Conservation (phyloP, 2,113 vertebrate species). For the Lophius piscatorius region DNA sequence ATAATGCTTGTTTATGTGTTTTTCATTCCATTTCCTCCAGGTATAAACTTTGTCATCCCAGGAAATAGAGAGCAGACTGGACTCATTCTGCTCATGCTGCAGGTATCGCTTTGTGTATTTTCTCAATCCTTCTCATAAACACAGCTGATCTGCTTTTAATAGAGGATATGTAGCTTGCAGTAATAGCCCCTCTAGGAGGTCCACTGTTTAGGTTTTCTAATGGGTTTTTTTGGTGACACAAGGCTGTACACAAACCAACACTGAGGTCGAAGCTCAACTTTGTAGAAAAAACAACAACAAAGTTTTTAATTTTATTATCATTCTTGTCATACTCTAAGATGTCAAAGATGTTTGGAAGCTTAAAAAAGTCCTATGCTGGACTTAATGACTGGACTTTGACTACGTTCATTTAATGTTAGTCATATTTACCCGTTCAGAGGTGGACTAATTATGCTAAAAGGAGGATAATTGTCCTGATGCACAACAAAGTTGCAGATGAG, state of each 20-base stretch:
- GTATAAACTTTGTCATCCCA: conserved; percentile 27
- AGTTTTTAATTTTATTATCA: too few species aligned
- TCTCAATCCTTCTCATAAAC: conserved; percentile 24
- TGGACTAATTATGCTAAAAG: too few species aligned
- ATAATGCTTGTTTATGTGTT: not conserved
- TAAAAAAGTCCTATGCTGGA: too few species aligned
- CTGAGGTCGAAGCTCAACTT: not conserved
- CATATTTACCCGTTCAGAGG: too few species aligned
- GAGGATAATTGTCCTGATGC: too few species aligned
- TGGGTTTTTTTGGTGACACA: not conserved
- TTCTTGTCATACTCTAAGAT: too few species aligned
- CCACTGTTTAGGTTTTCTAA: conserved; percentile 21
- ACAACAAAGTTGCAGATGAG: too few species aligned
- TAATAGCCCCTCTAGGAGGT: conserved; percentile 16
- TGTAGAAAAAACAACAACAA: not conserved
- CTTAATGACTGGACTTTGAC: too few species aligned
- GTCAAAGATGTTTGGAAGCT: too few species aligned
- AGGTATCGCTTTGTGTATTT: conserved; percentile 32
- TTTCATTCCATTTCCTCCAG: conserved; percentile 2
- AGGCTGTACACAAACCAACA: not conserved
- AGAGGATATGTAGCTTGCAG: not conserved
- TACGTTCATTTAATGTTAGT: too few species aligned
- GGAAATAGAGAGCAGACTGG: conserved; percentile 23
- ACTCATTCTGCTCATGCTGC: not conserved
- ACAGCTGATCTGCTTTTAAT: not conserved